Conservation (phyloP, 1,140 invertebrate species). For the Drosophila elegans region DNA sequence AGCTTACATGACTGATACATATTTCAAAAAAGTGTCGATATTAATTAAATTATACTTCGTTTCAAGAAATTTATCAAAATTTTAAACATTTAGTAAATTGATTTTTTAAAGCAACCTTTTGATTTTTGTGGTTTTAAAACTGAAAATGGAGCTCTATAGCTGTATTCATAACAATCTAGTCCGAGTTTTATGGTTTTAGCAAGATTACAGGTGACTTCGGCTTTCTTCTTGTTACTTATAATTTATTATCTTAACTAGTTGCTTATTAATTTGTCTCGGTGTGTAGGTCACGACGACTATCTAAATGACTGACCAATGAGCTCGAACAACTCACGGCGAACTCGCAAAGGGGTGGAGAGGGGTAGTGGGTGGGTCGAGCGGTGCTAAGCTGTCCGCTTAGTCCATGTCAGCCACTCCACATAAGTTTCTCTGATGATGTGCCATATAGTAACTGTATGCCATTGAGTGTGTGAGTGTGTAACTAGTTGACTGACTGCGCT, state of each 20-base stretch:
- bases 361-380: conserved; percentile 7
- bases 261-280: not conserved
- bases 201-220: no score
- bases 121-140: no score
- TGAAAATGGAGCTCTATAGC: no score
- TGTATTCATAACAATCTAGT: no score
- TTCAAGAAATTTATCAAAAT: no score
- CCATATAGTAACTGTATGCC: conserved; percentile 9
- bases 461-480: conserved; percentile 14
- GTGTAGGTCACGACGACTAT: conserved; percentile 37
- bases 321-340: conserved; percentile 55
- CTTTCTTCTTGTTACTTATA: no score
- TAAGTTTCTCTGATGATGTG: conserved; percentile 60
- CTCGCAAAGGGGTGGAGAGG: conserved; percentile 5
- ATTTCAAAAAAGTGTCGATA: no score
- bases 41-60: no score
- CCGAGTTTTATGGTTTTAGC: no score
- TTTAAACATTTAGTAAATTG: no score
- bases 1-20: no score
- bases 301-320: conserved; percentile 81
- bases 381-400: conserved; percentile 63
- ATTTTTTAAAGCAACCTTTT: no score
- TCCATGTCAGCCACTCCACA: conserved; percentile 66
- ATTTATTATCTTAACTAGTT: not conserved
- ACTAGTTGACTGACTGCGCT: conserved; percentile 46